Percentiles rank a stretch among this genome's conserved stretches.
These are phyloP conservation scores for Urocitellus parryii DNA, from an alignment of 2,113 vertebrate genomes.

Conservation along the genomic window DNA sequence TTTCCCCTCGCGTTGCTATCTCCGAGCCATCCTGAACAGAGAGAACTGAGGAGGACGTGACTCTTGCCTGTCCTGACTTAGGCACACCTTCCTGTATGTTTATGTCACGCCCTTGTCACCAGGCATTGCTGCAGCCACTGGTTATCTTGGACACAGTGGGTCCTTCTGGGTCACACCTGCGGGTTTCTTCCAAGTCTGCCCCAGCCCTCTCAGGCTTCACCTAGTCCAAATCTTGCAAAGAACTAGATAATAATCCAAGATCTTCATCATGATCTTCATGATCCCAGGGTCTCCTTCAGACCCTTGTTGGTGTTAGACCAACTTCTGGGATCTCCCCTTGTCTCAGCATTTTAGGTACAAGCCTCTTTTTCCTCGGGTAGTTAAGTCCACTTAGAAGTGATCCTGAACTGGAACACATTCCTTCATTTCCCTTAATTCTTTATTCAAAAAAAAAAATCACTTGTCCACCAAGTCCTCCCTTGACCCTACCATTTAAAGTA, in stretches of 20 bases:
- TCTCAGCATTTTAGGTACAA: neutral
- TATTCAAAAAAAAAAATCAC: neutral
- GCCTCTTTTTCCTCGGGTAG: neutral
- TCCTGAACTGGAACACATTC: neutral
- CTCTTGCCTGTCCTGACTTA: neutral
- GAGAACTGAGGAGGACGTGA: neutral
- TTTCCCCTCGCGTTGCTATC: neutral
- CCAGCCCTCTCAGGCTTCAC: neutral
- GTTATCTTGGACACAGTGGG: neutral
- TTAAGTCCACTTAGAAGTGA: neutral
- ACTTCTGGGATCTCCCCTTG: neutral
- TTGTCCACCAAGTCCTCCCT: neutral
- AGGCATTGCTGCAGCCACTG: neutral
- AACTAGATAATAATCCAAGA: neutral
- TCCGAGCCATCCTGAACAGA: neutral
- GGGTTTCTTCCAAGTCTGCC: neutral
- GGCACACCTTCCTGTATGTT: neutral
- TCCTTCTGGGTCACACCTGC: neutral
- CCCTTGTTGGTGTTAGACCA: neutral
- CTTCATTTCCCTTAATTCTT: constrained; percentile 7
- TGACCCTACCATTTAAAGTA: neutral
- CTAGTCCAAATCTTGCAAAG: neutral
- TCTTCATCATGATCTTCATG: neutral
- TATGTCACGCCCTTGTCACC: neutral
- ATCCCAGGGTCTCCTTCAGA: neutral